These are phyloP conservation scores for Labeo calbasu DNA, from an alignment of 2,797 vertebrate species.

Conservation along the genomic window DNA sequence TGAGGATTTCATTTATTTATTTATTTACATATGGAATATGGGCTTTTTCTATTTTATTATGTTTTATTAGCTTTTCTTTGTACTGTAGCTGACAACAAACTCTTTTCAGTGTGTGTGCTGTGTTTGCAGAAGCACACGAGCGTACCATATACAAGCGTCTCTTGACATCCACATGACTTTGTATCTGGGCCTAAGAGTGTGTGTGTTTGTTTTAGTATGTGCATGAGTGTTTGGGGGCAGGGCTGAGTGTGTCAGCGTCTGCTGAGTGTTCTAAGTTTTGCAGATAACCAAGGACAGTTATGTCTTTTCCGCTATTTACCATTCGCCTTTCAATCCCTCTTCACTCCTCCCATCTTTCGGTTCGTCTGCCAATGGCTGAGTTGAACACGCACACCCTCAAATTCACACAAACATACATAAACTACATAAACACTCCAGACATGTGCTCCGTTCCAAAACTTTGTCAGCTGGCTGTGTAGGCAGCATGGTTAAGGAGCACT, in stretches of 20 bases:
- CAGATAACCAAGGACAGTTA: slow-evolving; percentile 25
- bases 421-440: neutral
- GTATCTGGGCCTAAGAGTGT: neutral
- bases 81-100: neutral
- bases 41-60: neutral
- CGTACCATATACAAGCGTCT: neutral
- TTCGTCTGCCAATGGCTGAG: neutral
- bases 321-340: neutral
- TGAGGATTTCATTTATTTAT: neutral
- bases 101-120: neutral
- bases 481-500: neutral
- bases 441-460: neutral
- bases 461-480: neutral
- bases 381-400: neutral
- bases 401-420: neutral
- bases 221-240: neutral
- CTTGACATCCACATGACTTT: slow-evolving; percentile 23
- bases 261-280: slow-evolving; percentile 10
- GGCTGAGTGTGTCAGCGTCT: neutral
- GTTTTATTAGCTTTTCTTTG: neutral
- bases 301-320: slow-evolving; percentile 6
- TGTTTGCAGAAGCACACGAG: slow-evolving; percentile 10
- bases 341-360: slow-evolving; percentile 1
- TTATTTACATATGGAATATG: neutral
- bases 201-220: slow-evolving; percentile 15